Evolutionary conservation across 2,888 invertebrate genomes (phyloP).

Genomic region (Apotomis turbidana): DNA sequence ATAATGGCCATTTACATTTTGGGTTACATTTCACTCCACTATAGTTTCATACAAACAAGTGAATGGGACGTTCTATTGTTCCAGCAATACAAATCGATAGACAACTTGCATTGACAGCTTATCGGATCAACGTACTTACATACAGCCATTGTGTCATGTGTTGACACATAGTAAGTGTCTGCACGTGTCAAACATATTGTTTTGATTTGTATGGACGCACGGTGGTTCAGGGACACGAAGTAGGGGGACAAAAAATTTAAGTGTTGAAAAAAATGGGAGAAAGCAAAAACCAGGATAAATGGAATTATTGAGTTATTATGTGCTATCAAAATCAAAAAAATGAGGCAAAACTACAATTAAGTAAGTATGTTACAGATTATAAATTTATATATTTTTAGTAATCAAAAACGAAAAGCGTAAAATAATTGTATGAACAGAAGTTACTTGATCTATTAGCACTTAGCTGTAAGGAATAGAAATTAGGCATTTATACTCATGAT

Average conservation of each 20-base stretch:
- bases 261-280: background rate
- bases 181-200: constrained; percentile 9
- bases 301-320: too few relatives aligned
- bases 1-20: too few relatives aligned
- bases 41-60: background rate
- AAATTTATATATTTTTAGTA: too few relatives aligned
- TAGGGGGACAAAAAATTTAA: background rate
- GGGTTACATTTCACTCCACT: too few relatives aligned
- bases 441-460: too few relatives aligned
- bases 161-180: constrained; percentile 11
- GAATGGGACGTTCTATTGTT: background rate
- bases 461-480: too few relatives aligned
- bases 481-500: too few relatives aligned
- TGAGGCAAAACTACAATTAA: too few relatives aligned
- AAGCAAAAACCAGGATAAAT: background rate
- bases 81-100: background rate
- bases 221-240: background rate
- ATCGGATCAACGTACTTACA: constrained; percentile 17
- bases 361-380: too few relatives aligned
- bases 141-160: constrained; percentile 3
- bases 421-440: too few relatives aligned
- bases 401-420: too few relatives aligned
- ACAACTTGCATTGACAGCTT: constrained; percentile 9
- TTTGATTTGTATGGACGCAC: constrained; percentile 8
- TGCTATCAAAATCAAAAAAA: too few relatives aligned